phyloP scores from a whole-genome alignment of 1,140 invertebrate species.

The Sesamia nonagrioides region DNA sequence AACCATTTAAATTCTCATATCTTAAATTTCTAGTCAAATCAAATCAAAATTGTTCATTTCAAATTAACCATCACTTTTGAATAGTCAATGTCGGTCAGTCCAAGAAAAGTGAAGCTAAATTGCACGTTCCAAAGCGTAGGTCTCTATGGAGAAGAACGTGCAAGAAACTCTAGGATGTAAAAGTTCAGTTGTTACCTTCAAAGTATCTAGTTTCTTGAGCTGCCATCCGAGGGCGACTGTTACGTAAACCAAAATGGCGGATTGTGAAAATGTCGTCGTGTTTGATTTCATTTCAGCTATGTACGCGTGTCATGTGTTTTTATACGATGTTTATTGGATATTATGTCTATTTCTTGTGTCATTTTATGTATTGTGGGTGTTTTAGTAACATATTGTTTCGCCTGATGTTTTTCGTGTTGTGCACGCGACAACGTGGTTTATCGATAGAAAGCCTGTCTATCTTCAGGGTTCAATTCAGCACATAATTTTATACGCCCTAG shows the following conservation, averaged over 20 bases:
- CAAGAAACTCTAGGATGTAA: neutral
- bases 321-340: slow-evolving; percentile 11
- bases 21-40: too few species aligned
- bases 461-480: too few species aligned
- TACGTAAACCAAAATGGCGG: slow-evolving; percentile 32
- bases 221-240: neutral
- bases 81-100: too few species aligned
- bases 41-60: too few species aligned
- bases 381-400: neutral
- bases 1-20: neutral
- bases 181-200: neutral
- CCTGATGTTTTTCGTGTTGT: too few species aligned
- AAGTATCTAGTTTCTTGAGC: neutral
- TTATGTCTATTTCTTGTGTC: neutral
- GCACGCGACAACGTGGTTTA: too few species aligned
- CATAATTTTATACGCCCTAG: too few species aligned
- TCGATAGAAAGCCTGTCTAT: too few species aligned
- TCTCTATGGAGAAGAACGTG: too few species aligned
- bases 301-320: slow-evolving; percentile 8
- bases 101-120: too few species aligned
- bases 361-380: neutral
- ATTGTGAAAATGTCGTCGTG: neutral
- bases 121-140: too few species aligned
- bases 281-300: neutral
- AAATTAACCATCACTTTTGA: too few species aligned